Base-by-base conservation (phyloP, 1,140 invertebrate species). In the Ptiloglossa arizonensis region DNA sequence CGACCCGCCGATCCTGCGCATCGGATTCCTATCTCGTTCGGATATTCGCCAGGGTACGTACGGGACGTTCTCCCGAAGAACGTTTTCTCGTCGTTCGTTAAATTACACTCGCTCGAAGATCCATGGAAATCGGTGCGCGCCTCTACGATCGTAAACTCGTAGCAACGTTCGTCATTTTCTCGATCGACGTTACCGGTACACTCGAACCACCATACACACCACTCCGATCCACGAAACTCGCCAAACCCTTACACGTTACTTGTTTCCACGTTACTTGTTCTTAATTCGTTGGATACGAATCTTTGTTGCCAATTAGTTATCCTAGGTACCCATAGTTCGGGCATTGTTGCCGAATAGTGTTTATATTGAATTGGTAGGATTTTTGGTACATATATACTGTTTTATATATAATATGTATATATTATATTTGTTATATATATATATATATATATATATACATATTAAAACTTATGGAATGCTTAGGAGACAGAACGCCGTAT, bases 401-500 rank as follows among this genome's bases (percentile, higher is more conserved):
- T 59, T 57, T 73, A 59, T 79, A 67, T 85, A 64, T 80, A 63
- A n/a, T n/a, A n/a, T n/a, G n/a, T n/a, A n/a, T 48, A 72, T 72
- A 56, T 82, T 63, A 44, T 52, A 29, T 74, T 32, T 79, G 74
- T 72, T 59, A 54, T 73, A 59, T 79, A 67, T 85, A 64, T 80
- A 63, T 57, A 69, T 29, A 80, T 67, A 78, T 69, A 66, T 72
- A 79, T 79, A 69, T 63, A 71, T 19, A 63, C 62, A 79, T 80
- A 68, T 57, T 81, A 70, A 66, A 46, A 78, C 75, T 87, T 83
- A 86, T 90, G 87, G 90, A 90, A 91, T 91, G 90, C 88, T 85
- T 90, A 90, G 89, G 85, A 82, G 81, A 83, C 80, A 86, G 76
- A 86, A 81, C 80, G 64, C 79, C 86, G 85, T 89, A 89, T 88